Base-by-base conservation (phyloP, 1,140 invertebrate genomes). In the Drosophila lacertosa region DNA sequence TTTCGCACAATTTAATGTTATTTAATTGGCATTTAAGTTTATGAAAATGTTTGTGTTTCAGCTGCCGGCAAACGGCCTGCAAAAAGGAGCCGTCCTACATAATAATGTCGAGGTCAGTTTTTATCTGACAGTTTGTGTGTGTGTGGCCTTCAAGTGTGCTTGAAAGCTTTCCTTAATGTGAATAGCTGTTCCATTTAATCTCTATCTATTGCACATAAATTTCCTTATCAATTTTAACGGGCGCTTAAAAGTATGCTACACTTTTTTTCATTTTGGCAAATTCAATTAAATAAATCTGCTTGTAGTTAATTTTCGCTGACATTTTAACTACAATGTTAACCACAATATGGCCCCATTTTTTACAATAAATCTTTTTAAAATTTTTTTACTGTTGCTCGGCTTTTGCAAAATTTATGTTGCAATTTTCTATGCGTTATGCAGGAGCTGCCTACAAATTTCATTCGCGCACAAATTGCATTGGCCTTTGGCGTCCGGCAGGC, bases 1-100 rank as follows among this genome's bases (percentile, higher is more conserved):
- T 82, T 72, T 71, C 83, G 82, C 70, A 88, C 82, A 88, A 89
- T 88, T 88, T 88, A 88, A 88, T 88, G 77, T 89, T 89, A 88
- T 88, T 88, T 88, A 88, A 88, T 88, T 78, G 82, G 71, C 78
- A 88, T 88, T 88, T 82, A 82, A 88, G 82, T 88, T 82, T 71
- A 70, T 88, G 67, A 69, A 81, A 86, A 80, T 73, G 82, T 63
- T 68, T 75, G 59, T 71, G 54, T 62, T 77, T 58, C 35, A 26
- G 24, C 50, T 64, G 53, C 11, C 45, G 33, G 42, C 45, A 35
- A 42, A 60, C 68, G n/a, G 20, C 50, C 29, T 51, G 33, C 48
- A n/a, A 47, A n/a, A 11, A 13, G 11, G 26, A 1, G 24, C 22
- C 11, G 29, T n/a, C 32, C 40, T 32, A 29, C 32, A 74, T 40